These are phyloP conservation scores for Nothura maculosa DNA, from an alignment of 2,797 vertebrate genomes.

Conservation along the genomic window DNA sequence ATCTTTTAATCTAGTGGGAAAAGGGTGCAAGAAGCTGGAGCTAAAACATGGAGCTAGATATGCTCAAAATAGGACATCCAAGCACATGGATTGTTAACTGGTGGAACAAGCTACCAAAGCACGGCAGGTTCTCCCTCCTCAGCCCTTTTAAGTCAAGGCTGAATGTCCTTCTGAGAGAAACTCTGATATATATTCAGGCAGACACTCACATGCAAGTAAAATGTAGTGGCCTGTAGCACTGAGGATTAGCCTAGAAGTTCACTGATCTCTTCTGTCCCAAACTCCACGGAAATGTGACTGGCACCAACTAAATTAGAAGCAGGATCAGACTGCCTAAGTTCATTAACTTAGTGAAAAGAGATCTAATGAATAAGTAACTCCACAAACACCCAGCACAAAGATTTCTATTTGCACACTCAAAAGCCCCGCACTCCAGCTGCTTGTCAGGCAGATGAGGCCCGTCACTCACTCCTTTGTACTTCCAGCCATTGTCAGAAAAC, in stretches of 20 bases:
- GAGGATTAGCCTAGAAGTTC: conserved; percentile 42
- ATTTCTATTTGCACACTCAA: conserved; percentile 52
- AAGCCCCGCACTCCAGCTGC: conserved; percentile 64
- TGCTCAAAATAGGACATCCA: neutral
- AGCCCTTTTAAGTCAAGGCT: neutral
- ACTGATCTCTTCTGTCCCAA: conserved; percentile 17
- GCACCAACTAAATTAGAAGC: conserved; percentile 49
- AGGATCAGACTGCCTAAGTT: conserved; percentile 66
- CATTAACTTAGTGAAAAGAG: conserved; percentile 72
- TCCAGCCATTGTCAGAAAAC: conserved; percentile 42
- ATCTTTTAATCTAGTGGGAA: neutral
- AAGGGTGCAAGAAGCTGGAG: neutral
- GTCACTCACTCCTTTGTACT: conserved; percentile 63
- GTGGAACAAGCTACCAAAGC: neutral
- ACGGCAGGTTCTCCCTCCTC: neutral
- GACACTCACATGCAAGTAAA: neutral
- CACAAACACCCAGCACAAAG: conserved; percentile 54
- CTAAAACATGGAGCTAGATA: neutral
- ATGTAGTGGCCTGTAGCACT: neutral
- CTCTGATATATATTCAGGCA: neutral
- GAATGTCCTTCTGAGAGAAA: neutral
- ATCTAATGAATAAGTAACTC: conserved; percentile 73
- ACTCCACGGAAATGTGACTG: neutral
- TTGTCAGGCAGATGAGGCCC: conserved; percentile 48
- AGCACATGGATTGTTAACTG: neutral